A percentile compares a stretch with the other conserved stretches of the same genome.
Evolutionary conservation across 2,113 vertebrate genomes (phyloP).

Genomic region (Percina caprodes): DNA sequence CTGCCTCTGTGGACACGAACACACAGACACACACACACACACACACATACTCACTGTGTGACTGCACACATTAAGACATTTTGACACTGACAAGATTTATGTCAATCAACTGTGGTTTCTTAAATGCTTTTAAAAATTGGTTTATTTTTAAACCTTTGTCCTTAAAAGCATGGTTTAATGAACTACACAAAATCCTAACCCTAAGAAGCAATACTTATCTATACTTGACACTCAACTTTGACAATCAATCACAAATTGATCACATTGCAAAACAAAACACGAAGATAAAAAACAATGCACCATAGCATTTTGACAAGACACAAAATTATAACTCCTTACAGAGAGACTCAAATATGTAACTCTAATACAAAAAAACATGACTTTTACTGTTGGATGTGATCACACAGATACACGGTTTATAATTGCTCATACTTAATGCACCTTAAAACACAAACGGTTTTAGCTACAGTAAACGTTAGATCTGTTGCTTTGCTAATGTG

Average conservation of each 20-base stretch:
- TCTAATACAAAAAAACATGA: background rate
- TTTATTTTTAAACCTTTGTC: background rate
- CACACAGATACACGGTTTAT: background rate
- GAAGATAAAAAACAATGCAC: background rate
- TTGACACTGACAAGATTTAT: background rate
- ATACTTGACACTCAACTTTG: background rate
- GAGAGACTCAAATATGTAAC: background rate
- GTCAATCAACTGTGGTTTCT: background rate
- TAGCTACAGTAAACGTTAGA: background rate
- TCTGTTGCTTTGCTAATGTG: background rate
- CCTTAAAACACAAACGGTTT: background rate
- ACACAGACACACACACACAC: too few species aligned
- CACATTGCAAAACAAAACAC: background rate
- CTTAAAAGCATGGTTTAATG: background rate
- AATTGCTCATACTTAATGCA: background rate
- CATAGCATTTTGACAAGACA: background rate
- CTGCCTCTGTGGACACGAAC: constrained; percentile 10
- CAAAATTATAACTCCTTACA: background rate
- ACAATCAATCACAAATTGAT: background rate
- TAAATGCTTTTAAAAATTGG: background rate
- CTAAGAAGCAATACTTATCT: background rate
- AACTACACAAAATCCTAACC: background rate
- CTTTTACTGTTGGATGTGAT: background rate
- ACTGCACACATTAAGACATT: constrained; percentile 4
- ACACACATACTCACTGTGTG: background rate